These are phyloP conservation scores for Natrix natrix DNA, from an alignment of 2,797 vertebrate genomes.

Conservation along the genomic window DNA sequence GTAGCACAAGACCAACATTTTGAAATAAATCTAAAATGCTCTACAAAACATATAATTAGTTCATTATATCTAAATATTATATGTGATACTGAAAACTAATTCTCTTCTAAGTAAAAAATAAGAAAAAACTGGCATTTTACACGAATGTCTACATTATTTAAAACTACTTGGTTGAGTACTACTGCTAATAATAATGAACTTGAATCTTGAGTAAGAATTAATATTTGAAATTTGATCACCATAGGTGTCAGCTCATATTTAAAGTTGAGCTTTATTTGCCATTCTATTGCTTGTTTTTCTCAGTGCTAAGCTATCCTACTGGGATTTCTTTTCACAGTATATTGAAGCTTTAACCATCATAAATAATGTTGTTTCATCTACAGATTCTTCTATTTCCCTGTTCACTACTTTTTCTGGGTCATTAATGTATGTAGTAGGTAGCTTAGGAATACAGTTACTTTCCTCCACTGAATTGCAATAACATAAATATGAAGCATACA, in stretches of 20 bases:
- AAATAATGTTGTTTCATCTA: conserved; percentile 2
- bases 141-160: neutral
- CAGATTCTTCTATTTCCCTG: neutral
- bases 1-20: neutral
- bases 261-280: neutral
- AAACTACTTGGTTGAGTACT: neutral
- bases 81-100: neutral
- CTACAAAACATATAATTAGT: neutral
- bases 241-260: neutral
- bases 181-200: neutral
- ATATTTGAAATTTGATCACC: conserved; percentile 3
- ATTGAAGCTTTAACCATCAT: neutral
- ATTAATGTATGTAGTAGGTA: neutral
- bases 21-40: neutral
- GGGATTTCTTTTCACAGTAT: neutral
- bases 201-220: neutral
- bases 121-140: neutral
- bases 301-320: neutral
- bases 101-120: neutral
- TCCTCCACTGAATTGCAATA: neutral
- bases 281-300: neutral
- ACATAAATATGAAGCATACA: neutral
- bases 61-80: neutral
- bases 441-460: neutral
- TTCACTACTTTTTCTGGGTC: neutral